phyloP scores from a whole-genome alignment of 2,888 invertebrate genomes.

The Hecatera dysodea region DNA sequence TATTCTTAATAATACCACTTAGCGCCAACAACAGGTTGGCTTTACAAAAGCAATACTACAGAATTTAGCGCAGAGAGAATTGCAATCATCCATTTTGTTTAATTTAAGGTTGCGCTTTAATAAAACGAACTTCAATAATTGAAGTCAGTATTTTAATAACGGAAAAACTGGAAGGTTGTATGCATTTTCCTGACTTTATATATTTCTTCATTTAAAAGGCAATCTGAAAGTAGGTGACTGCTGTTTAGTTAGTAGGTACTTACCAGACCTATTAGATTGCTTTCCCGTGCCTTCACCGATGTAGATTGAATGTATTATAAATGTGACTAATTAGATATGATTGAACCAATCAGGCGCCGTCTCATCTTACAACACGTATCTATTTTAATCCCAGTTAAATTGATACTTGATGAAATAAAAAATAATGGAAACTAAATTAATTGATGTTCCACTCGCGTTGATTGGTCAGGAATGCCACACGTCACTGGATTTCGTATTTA shows the following conservation, averaged over 20 bases:
- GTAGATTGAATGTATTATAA: not conserved
- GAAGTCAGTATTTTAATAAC: conserved; percentile 6
- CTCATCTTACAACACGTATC: not conserved
- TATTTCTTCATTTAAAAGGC: not conserved
- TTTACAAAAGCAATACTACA: conserved; percentile 41
- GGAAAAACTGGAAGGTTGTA: not conserved
- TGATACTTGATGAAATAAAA: not conserved
- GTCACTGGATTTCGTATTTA: not conserved
- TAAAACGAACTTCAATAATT: conserved; percentile 25
- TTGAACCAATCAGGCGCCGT: not conserved
- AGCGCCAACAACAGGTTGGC: conserved; percentile 54
- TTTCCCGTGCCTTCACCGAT: not conserved
- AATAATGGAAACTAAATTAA: conserved; percentile 11
- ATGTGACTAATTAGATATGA: not conserved
- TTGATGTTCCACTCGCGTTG: not conserved
- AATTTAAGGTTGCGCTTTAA: conserved; percentile 32
- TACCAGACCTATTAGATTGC: not conserved
- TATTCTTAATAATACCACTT: conserved; percentile 48
- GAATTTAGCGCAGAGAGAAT: conserved; percentile 26
- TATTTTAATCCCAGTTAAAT: not conserved
- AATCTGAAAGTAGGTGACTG: not conserved
- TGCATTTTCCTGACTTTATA: not conserved
- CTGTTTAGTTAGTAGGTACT: not conserved
- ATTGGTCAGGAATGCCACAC: conserved; percentile 2
- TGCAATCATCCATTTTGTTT: conserved; percentile 38